phyloP scores from a whole-genome alignment of 2,888 invertebrate genomes.

The Meiosimyza decipiens region DNA sequence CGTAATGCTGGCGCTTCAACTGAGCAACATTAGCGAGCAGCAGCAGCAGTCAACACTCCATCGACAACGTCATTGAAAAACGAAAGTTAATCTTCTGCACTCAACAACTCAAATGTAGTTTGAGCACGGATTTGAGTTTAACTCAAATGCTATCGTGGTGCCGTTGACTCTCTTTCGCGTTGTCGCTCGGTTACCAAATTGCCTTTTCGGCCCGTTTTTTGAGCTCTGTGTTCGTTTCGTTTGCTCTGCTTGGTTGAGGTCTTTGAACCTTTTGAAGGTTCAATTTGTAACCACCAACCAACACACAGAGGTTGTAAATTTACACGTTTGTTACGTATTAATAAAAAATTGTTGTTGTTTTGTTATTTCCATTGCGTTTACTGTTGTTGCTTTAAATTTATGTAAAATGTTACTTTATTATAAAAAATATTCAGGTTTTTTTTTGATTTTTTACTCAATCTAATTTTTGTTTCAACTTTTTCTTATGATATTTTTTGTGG shows the following conservation, averaged over 20 bases:
- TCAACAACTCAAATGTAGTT: not conserved
- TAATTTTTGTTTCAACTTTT: too few species aligned
- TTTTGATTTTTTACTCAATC: too few species aligned
- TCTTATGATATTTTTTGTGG: too few species aligned
- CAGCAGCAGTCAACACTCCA: too few species aligned
- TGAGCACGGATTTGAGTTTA: constrained; percentile 8
- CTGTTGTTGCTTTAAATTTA: constrained; percentile 19
- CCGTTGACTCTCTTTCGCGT: not conserved
- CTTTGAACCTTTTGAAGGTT: constrained; percentile 67
- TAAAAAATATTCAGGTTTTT: too few species aligned
- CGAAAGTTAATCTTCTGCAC: constrained; percentile 59
- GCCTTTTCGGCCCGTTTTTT: constrained; percentile 25
- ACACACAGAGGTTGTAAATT: constrained; percentile 12
- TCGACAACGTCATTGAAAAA: constrained; percentile 65
- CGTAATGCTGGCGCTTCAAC: constrained; percentile 12
- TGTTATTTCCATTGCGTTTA: constrained; percentile 10
- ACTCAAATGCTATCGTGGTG: not conserved
- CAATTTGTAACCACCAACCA: constrained; percentile 40
- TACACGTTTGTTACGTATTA: constrained; percentile 21
- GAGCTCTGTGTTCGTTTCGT: constrained; percentile 12
- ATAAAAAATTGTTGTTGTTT: too few species aligned
- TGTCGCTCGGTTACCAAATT: constrained; percentile 30
- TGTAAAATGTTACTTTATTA: not conserved
- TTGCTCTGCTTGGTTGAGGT: constrained; percentile 50
- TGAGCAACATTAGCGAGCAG: not conserved